Evolutionary conservation across 2,113 vertebrate genomes (phyloP).

Genomic region (Arizona elegans): DNA sequence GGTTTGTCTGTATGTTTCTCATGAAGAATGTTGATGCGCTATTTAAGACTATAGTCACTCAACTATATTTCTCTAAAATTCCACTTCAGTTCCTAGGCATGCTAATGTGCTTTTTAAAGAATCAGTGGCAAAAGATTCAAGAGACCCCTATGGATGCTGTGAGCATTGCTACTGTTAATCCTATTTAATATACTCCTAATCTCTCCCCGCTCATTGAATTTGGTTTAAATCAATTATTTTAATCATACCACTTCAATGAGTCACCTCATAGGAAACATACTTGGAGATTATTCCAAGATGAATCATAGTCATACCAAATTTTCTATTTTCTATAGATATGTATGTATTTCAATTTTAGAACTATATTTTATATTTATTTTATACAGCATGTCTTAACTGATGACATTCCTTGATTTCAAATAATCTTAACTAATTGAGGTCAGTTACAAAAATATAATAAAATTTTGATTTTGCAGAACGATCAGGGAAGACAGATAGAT

Average conservation of each 20-base stretch:
- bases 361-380: background rate
- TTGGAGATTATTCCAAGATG: background rate
- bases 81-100: background rate
- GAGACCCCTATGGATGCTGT: background rate
- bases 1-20: background rate
- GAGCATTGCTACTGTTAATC: background rate
- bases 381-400: background rate
- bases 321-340: background rate
- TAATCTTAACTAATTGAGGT: background rate
- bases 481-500: background rate
- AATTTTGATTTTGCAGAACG: background rate
- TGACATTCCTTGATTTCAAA: background rate
- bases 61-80: background rate
- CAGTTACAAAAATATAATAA: background rate
- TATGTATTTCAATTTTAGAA: background rate
- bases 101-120: background rate
- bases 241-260: background rate
- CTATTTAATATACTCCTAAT: background rate
- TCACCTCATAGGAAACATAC: background rate
- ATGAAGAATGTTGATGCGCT: background rate
- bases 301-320: background rate
- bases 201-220: background rate
- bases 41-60: background rate
- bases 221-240: conserved; percentile 1
- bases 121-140: background rate